A percentile compares a stretch with the other conserved stretches of the same genome.
Evolutionary conservation across 2,888 invertebrate genomes (phyloP).

Genomic region (Plebejus anna): DNA sequence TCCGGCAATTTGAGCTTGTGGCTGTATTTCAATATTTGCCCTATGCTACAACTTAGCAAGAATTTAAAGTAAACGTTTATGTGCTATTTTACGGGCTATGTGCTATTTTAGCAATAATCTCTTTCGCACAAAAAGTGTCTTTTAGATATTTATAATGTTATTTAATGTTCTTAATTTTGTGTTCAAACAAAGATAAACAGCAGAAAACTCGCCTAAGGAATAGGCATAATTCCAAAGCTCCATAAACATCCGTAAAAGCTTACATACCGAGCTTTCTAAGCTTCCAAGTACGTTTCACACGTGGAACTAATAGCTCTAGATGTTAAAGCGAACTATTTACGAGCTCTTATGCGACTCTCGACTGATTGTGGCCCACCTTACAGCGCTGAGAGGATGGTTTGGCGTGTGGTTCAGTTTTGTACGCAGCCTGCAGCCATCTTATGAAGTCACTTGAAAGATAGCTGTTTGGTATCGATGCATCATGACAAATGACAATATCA

Average conservation of each 20-base stretch:
- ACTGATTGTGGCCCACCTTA: constrained; percentile 31
- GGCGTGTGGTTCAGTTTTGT: neutral
- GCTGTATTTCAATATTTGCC: neutral
- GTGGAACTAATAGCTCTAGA: constrained; percentile 48
- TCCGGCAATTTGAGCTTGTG: neutral
- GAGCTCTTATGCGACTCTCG: constrained; percentile 30
- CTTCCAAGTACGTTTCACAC: constrained; percentile 35
- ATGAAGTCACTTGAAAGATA: neutral
- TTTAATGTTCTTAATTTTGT: no score
- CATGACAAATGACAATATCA: no score
- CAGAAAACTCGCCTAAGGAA: neutral
- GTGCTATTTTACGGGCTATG: no score
- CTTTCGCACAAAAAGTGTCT: no score
- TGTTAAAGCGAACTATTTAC: constrained; percentile 45
- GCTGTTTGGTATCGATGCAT: no score
- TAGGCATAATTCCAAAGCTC: constrained; percentile 21
- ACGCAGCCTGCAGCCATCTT: neutral
- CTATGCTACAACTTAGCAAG: neutral
- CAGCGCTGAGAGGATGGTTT: constrained; percentile 8
- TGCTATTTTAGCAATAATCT: no score
- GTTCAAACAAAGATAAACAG: no score
- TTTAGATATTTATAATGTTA: no score
- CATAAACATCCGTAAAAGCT: constrained; percentile 26
- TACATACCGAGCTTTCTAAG: constrained; percentile 8
- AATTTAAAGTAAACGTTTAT: neutral